Base-by-base conservation (phyloP, 2,113 vertebrate genomes). In the Rhabdomys dilectus region DNA sequence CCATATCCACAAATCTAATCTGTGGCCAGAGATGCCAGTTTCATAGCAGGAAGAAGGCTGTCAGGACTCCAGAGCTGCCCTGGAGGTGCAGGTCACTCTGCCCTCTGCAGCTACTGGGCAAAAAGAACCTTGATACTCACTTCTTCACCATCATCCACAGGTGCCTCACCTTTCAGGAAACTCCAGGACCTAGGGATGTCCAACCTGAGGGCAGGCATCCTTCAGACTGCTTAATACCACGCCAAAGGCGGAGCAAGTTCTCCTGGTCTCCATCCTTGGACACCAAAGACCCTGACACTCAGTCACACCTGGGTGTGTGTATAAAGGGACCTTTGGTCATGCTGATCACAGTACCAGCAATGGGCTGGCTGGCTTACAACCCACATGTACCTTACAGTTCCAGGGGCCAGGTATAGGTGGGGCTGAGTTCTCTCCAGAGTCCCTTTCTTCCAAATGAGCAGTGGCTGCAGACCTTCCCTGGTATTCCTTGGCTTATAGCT, bases 11-110 rank as follows among this genome's bases (percentile, higher is more conserved):
- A 8, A 58, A 22, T 58, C 21, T 3, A 7, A 9, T 26, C 1
- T n/a, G 19, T 31, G 64, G 42, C 34, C 76, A 29, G 53, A 6
- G 24, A 82, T 39, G 48, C 58, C 45, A 0, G 24, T 21, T 64
- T 8, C 0, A 0, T 0, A 60, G 53, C 73, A 31, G 36, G 29
- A 36, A 36, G 15, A 53, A 70, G 19, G 1, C 62, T 13, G 11
- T 3, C 10, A n/a, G 80, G 42, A 22, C 3, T 42, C 66, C 39
- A 15, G 7, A 51, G 73, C 8, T 26, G 19, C 91, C 34, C 24
- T 39, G 29, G 42, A 24, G 26, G 15, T 51, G 7, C 4, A 11
- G 3, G 26, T 6, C 0, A 2, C 76, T 62, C 31, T 31, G 31
- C 68, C 82, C 62, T 62, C 80, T 11, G 29, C 13, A 39, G 36